Base-by-base conservation (phyloP, 1,140 invertebrate species). In the Tetragonula clypearis region DNA sequence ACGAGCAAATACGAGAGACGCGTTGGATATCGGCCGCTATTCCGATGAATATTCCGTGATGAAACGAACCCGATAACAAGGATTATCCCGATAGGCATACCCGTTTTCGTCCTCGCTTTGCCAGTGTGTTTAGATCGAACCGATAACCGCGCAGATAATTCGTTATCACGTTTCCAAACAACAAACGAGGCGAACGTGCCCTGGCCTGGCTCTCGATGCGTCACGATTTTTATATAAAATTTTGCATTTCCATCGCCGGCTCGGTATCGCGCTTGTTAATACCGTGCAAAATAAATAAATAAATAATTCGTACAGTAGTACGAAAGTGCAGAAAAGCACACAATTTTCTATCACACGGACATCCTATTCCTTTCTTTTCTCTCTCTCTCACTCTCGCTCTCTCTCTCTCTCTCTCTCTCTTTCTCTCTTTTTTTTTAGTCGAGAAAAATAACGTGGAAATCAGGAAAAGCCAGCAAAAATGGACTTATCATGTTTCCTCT, bases 71-170 rank as follows among this genome's bases (percentile, higher is more conserved):
- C 41, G 73, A 76, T 75, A 76, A 56, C 81, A 76, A 82, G 81
- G 72, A 82, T 82, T 82, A 76, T 56, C 56, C 53, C 72, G 72
- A 82, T 68, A 82, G 62, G 73, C 21, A 35, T 26, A 62, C 79
- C 55, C 55, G 79, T 65, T 65, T 74, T 74, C n/a, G 79, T 74
- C 56, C 79, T 73, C 79, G 55, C 53, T 30, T 66, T 26, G n/a
- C 62, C 1, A 35, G 53, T 49, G 62, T 69, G 71, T 79, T 79
- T 56, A 35, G 66, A 79, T 79, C 30, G n/a, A 15, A 11, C 15
- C 41, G 68, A 81, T 81, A 81, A 49, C 41, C 15, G 6, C 69
- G 35, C 12, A 14, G 69, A 82, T 82, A 82, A 74, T 60, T 49
- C 69, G 69, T 74, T 82, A 74, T 65, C 79, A 19, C 19, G 71